Evolutionary conservation across 1,140 invertebrate genomes (phyloP).

Genomic region (Aphelinus certus): DNA sequence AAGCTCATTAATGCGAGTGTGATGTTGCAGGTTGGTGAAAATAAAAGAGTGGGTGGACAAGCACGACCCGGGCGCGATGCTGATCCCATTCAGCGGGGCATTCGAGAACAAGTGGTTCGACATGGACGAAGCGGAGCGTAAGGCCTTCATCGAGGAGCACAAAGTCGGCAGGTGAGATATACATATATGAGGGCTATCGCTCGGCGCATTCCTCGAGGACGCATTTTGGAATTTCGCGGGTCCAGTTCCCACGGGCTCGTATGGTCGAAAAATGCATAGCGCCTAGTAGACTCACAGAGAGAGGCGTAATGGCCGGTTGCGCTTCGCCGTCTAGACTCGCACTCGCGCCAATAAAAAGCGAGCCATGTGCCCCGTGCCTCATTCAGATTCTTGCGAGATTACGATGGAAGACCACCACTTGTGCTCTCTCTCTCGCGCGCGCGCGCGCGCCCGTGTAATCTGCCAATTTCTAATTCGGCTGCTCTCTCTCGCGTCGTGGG

Average conservation of each 20-base stretch:
- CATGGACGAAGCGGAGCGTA: constrained; percentile 82
- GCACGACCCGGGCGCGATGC: constrained; percentile 90
- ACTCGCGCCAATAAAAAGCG: neutral
- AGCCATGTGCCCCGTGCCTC: constrained; percentile 40
- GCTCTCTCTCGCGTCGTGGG: constrained; percentile 15
- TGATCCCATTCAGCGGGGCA: constrained; percentile 95
- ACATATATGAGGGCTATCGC: neutral
- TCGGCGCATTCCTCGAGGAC: neutral
- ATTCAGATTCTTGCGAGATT: constrained; percentile 67
- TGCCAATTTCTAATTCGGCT: constrained; percentile 41
- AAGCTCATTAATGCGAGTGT: neutral
- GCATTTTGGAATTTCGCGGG: no score
- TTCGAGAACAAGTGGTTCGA: constrained; percentile 90
- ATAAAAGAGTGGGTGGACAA: constrained; percentile 99
- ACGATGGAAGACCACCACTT: constrained; percentile 55
- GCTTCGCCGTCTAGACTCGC: constrained; percentile 45
- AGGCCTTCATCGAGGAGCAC: constrained; percentile 82
- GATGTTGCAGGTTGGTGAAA: constrained; percentile 83
- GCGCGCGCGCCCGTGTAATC: constrained; percentile 54
- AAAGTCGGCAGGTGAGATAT: constrained; percentile 78
- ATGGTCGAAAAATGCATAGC: constrained; percentile 27
- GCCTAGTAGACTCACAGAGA: no score
- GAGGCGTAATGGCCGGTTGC: constrained; percentile 48
- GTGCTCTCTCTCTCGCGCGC: constrained; percentile 34
- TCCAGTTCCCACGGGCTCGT: constrained; percentile 24